Conservation (phyloP, 2,113 vertebrate species). For the Carollia perspicillata region DNA sequence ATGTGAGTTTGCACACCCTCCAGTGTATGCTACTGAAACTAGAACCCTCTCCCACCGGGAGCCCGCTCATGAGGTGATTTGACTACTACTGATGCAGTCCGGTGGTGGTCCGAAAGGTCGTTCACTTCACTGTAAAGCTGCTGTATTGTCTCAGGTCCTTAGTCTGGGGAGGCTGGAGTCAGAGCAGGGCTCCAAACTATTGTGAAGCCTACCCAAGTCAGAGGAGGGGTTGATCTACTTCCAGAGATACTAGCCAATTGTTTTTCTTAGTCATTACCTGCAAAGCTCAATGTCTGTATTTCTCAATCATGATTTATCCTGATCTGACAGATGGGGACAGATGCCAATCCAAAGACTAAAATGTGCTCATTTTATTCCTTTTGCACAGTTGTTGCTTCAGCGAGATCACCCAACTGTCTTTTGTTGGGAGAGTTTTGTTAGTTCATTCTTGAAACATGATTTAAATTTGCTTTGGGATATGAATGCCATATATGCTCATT, state of each 20-base stretch:
- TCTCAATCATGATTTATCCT: neutral
- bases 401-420: neutral
- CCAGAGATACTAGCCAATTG: neutral
- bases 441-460: neutral
- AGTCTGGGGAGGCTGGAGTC: neutral
- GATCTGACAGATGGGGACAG: neutral
- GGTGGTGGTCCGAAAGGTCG: neutral
- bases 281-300: neutral
- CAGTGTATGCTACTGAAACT: neutral
- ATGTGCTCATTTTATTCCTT: neutral
- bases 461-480: neutral
- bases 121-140: neutral
- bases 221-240: neutral
- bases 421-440: neutral
- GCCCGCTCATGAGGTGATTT: neutral
- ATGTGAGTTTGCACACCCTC: neutral
- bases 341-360: neutral
- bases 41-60: neutral
- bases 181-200: no score
- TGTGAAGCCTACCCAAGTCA: neutral
- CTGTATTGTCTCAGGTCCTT: neutral
- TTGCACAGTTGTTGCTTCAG: neutral
- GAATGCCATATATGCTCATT: neutral
- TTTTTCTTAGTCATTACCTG: neutral
- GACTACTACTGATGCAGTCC: no score